phyloP scores from a whole-genome alignment of 1,140 invertebrate species.

The Semibalanus balanoides region DNA sequence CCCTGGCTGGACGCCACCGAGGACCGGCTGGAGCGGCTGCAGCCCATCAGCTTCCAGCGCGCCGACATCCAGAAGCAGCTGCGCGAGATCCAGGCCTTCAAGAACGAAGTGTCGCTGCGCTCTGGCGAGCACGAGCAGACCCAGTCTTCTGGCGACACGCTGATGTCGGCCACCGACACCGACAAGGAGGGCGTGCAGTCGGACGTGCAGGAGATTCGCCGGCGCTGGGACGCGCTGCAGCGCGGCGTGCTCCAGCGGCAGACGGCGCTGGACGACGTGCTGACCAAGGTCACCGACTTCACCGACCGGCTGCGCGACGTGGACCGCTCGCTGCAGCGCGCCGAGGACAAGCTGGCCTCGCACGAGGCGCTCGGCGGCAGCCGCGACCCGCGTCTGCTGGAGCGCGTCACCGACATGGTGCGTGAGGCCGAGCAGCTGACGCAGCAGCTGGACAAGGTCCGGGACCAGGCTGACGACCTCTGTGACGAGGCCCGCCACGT shows the following conservation, averaged over 20 bases:
- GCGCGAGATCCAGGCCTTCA: conserved; percentile 72
- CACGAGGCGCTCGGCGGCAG: conserved; percentile 63
- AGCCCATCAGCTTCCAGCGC: conserved; percentile 58
- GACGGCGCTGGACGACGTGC: conserved; percentile 67
- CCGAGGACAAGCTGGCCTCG: conserved; percentile 70
- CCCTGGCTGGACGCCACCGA: conserved; percentile 78
- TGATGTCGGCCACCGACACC: conserved; percentile 61
- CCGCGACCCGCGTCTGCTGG: conserved; percentile 63
- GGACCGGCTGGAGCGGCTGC: conserved; percentile 62
- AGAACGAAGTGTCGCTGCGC: conserved; percentile 79
- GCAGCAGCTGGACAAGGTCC: conserved; percentile 56
- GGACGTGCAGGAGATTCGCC: conserved; percentile 60
- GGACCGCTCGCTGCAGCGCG: conserved; percentile 61
- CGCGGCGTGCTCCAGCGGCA: conserved; percentile 45
- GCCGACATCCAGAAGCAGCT: conserved; percentile 76
- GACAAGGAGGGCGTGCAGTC: conserved; percentile 78
- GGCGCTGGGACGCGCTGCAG: conserved; percentile 78
- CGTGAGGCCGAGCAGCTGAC: conserved; percentile 59
- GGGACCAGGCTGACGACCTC: conserved; percentile 55
- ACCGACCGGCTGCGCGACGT: conserved; percentile 68
- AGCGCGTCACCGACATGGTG: conserved; percentile 58
- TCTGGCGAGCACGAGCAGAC: conserved; percentile 84
- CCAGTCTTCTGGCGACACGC: conserved; percentile 65
- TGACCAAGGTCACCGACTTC: conserved; percentile 64
- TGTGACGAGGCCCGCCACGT: conserved; percentile 45